phyloP scores from a whole-genome alignment of 2,797 vertebrate genomes.

The Anabacerthia variegaticeps region DNA sequence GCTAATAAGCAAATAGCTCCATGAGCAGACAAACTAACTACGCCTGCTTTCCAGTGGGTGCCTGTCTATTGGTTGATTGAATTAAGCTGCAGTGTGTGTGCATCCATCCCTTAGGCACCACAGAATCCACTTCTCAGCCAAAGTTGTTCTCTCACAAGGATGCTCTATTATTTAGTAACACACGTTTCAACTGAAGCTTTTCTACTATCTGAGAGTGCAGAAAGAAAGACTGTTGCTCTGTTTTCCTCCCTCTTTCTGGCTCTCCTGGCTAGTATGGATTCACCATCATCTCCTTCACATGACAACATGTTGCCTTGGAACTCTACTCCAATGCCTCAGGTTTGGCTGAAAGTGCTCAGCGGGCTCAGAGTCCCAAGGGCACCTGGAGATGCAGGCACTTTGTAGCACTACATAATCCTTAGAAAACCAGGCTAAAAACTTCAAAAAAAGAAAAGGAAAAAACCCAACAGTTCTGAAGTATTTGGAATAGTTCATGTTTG shows the following conservation, averaged over 20 bases:
- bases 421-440: neutral
- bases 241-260: neutral
- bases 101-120: neutral
- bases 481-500: neutral
- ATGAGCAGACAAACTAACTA: neutral
- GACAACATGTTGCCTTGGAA: rapidly evolving
- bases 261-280: neutral
- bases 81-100: neutral
- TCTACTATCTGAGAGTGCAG: neutral
- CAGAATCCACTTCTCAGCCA: neutral
- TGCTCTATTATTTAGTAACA: neutral
- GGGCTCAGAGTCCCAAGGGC: neutral
- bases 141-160: neutral
- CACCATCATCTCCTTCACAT: neutral
- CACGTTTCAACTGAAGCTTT: neutral
- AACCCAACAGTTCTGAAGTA: neutral
- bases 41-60: neutral
- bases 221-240: neutral
- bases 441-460: too few species aligned
- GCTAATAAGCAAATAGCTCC: neutral
- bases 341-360: neutral
- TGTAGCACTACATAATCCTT: neutral
- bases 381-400: neutral
- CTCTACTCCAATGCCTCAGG: neutral
- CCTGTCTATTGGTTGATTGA: neutral